phyloP scores from a whole-genome alignment of 2,113 vertebrate species.

The Astatoreochromis straeleni region DNA sequence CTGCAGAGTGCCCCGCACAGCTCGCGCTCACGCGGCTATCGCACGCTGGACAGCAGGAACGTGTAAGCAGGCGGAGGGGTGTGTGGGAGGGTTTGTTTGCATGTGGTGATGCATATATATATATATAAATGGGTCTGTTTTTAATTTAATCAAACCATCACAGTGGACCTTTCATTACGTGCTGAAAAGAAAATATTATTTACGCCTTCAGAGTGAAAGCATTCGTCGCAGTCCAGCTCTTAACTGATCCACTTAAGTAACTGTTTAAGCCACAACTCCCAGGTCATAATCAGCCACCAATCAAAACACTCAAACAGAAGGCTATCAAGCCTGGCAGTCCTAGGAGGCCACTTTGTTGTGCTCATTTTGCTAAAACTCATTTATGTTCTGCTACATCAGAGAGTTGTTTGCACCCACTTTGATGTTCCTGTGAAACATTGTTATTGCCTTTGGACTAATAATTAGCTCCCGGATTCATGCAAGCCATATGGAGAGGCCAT shows the following conservation, averaged over 20 bases:
- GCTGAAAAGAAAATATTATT: neutral
- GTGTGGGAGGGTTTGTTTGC: neutral
- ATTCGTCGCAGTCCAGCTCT: slow-evolving; percentile 14
- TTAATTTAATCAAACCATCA: neutral
- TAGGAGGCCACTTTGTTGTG: slow-evolving; percentile 38
- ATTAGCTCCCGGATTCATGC: slow-evolving; percentile 46
- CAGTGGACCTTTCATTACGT: neutral
- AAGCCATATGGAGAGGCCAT: slow-evolving; percentile 27
- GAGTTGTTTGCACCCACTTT: slow-evolving; percentile 44
- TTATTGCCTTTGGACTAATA: slow-evolving; percentile 58
- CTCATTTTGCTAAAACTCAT: slow-evolving; percentile 28
- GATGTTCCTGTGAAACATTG: slow-evolving; percentile 49
- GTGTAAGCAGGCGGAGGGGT: slow-evolving; percentile 53
- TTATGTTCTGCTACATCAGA: slow-evolving; percentile 37
- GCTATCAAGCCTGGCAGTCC: slow-evolving; percentile 37
- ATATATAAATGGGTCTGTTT: neutral
- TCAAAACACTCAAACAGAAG: slow-evolving; percentile 34
- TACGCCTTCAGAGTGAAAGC: neutral
- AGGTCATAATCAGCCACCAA: slow-evolving; percentile 17
- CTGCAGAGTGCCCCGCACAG: slow-evolving; percentile 79
- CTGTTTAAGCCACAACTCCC: neutral
- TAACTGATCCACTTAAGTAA: slow-evolving; percentile 30
- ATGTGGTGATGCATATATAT: neutral
- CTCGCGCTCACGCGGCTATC: slow-evolving; percentile 63
- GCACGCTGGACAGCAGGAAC: slow-evolving; percentile 76